phyloP scores from a whole-genome alignment of 2,797 vertebrate species.

The Protonibea diacanthus region DNA sequence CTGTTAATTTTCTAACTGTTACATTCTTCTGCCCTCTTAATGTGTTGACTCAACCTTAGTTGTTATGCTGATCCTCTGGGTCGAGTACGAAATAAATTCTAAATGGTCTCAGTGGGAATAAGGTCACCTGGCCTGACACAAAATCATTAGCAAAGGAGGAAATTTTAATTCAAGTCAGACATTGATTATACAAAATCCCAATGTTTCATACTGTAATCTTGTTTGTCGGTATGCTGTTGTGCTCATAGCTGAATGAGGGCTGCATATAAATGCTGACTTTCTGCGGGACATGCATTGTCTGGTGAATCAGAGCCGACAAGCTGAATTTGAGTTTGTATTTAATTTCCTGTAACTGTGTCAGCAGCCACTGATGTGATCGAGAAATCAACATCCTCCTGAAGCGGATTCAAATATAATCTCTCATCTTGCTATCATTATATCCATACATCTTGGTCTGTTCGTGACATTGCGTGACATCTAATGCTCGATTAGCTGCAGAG shows the following conservation, averaged over 20 bases:
- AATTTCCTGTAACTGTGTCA: slow-evolving; percentile 52
- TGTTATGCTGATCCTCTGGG: slow-evolving; percentile 42
- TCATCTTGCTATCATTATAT: slow-evolving; percentile 17
- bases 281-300: slow-evolving; percentile 35
- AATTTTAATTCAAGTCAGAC: slow-evolving; percentile 59
- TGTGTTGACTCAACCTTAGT: slow-evolving; percentile 34
- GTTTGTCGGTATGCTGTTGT: slow-evolving; percentile 40
- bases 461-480: slow-evolving; percentile 35
- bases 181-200: slow-evolving; percentile 49
- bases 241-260: slow-evolving; percentile 38
- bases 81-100: slow-evolving; percentile 46
- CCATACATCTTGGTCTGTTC: slow-evolving; percentile 36
- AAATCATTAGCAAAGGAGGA: slow-evolving; percentile 53
- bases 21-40: slow-evolving; percentile 31
- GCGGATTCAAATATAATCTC: slow-evolving; percentile 35
- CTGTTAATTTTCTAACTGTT: slow-evolving; percentile 24
- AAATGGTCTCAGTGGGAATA: slow-evolving; percentile 49
- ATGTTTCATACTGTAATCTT: slow-evolving; percentile 63
- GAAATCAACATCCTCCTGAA: slow-evolving; percentile 20
- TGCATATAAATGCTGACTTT: slow-evolving; percentile 61
- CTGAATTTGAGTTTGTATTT: slow-evolving; percentile 41
- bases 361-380: slow-evolving; percentile 21
- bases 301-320: slow-evolving; percentile 29
- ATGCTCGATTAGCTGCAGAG: slow-evolving; percentile 19
- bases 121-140: slow-evolving; percentile 46